A percentile compares a stretch with the other conserved stretches of the same genome.
Evolutionary conservation across 2,888 invertebrate genomes (phyloP).

Genomic region (Campopleginae sp.): DNA sequence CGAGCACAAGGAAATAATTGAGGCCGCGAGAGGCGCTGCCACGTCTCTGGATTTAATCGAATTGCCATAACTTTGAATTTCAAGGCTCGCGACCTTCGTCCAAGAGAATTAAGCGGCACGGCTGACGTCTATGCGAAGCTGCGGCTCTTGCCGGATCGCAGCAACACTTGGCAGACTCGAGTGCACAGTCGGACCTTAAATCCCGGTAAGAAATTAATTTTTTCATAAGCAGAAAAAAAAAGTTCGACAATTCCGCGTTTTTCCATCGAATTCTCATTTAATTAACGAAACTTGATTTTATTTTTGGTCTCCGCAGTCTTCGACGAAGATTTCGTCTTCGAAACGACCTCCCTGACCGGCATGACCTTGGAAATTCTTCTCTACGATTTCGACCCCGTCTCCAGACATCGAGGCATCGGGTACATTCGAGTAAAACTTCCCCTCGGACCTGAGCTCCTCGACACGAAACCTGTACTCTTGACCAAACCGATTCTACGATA

Average conservation of each 20-base stretch:
- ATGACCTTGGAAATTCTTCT: conserved; percentile 87
- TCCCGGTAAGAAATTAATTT: conserved; percentile 85
- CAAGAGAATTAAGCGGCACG: conserved; percentile 86
- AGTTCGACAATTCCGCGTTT: neutral
- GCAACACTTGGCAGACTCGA: conserved; percentile 87
- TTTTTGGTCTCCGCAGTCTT: conserved; percentile 84
- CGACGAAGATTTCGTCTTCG: conserved; percentile 89
- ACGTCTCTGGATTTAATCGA: neutral
- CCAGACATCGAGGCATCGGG: conserved; percentile 88
- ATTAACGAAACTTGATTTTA: neutral
- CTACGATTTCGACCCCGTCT: conserved; percentile 88
- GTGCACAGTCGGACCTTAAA: conserved; percentile 88
- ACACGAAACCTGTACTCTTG: conserved; percentile 85
- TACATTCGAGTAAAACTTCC: conserved; percentile 86
- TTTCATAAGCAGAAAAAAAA: neutral
- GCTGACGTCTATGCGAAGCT: conserved; percentile 89
- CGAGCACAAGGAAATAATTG: neutral
- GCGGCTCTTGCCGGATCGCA: conserved; percentile 87
- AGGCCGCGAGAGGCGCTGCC: neutral
- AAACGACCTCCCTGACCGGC: conserved; percentile 86
- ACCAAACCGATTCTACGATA: conserved; percentile 86
- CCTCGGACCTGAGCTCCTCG: conserved; percentile 85
- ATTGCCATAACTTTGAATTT: conserved; percentile 16
- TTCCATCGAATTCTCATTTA: neutral
- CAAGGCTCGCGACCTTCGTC: conserved; percentile 86